Evolutionary conservation across 1,140 invertebrate species (phyloP), one percentile per base, ranked within the genome.

Genomic region (Anastatus disparis): DNA sequence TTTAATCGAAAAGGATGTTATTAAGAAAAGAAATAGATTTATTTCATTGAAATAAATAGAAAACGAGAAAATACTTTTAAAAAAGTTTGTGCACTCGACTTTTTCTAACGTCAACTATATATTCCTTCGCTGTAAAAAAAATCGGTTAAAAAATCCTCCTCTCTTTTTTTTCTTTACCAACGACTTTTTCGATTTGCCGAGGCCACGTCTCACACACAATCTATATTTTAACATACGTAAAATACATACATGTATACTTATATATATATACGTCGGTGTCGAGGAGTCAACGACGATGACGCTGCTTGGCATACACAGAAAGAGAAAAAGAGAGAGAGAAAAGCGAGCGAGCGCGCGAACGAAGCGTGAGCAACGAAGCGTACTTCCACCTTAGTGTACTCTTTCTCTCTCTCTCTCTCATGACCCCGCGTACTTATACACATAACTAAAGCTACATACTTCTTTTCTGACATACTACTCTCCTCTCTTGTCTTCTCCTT

Each of bases 371-470:
- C 84, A 85, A 70, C 84, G 77, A 81, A 85, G 82, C 84, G 84
- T 85, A 77, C 80, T 85, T 85, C 84, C 84, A 83, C 80, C 81
- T 82, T n/a, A 76, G 78, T 74, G 76, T n/a, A n/a, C 76, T 75
- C 74, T 82, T 27, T 26, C 27, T 20, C 20, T 24, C 58, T 62
- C 40, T 15, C 17, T n/a, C 38, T 17, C 15, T 29, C 38, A 24
- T 27, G 58, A 44, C 40, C 40, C 58, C 55, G 55, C 55, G 55
- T 35, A 6, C n/a, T n/a, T n/a, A n/a, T n/a, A n/a, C 31, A 10
- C 31, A 22, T 24, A 61, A 42, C 58, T 35, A 35, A 9, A n/a
- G 31, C 35, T 24, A 42, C 10, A 22, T n/a, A 55, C n/a, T n/a
- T n/a, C n/a, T n/a, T n/a, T n/a, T n/a, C 17, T 20, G 31, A 64